Evolutionary conservation across 2,888 invertebrate species (phyloP), one percentile per base, ranked within the genome.

Genomic region (Acleris laterana): DNA sequence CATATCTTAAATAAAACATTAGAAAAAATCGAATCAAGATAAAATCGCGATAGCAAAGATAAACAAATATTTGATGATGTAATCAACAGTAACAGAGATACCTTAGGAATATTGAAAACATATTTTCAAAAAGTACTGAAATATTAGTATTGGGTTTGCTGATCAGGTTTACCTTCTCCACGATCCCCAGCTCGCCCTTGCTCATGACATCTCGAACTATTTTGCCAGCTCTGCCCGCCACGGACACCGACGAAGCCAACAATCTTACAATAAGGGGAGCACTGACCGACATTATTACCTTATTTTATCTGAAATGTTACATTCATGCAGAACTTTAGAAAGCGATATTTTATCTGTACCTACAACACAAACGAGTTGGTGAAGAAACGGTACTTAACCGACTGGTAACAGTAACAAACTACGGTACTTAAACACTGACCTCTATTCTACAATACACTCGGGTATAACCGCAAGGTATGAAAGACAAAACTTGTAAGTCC

Each of bases 121-220:
- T 16, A 16, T n/a, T 17, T 17, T n/a, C n/a, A n/a, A 5, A 17
- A 44, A 44, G 13, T n/a, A 11, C 44, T 46, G 3, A n/a, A 44
- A 2, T 44, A 44, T 44, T 16, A 5, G 46, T 44, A n/a, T 44
- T 4, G n/a, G 42, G 16, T 44, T 5, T n/a, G 44, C 16, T n/a
- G 4, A 44, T 5, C 5, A 44, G 6, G 44, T 46, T 46, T 46
- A 96, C 97, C 95, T 99, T 99, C 78, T 98, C 97, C 16, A 99
- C 95, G 75, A 99, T 98, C 62, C 97, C 97, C 51, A 99, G 93
- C 77, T 98, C 96, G 51, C 99, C 99, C 82, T 95, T 95, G 73
- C 94, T 96, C 95, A 99, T 95, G 52, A 99, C 95, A 93, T 98
- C 98, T 72, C 98, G 94, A 57, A 99, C 97, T 68, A 99, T 98